Conservation (phyloP, 2,797 vertebrate species). For the Coreius guichenoti region DNA sequence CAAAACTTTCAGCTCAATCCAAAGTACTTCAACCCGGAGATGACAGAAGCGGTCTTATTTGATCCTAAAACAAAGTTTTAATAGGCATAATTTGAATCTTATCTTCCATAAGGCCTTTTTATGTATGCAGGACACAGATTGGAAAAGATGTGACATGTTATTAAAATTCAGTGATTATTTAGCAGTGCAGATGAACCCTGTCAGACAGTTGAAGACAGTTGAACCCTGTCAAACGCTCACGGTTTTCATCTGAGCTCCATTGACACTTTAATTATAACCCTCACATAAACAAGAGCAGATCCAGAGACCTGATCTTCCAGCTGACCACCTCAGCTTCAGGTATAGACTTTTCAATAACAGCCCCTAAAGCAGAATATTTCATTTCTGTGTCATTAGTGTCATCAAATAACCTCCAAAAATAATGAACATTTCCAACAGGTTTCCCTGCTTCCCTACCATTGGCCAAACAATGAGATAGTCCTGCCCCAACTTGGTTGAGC, state of each 20-base stretch:
- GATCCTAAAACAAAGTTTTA: slow-evolving; percentile 22
- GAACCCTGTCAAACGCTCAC: too few relatives aligned
- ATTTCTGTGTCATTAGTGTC: neutral
- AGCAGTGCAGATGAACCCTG: neutral
- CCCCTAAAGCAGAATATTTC: neutral
- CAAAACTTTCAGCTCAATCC: neutral
- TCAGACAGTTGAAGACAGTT: too few relatives aligned
- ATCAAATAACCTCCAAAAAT: neutral
- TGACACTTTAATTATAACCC: neutral
- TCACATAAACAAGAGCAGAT: neutral
- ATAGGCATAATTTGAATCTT: neutral
- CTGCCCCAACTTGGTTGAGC: neutral
- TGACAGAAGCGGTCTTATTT: slow-evolving; percentile 5
- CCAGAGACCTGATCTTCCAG: neutral
- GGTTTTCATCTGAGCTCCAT: neutral
- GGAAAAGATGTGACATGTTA: neutral
- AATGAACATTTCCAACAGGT: neutral
- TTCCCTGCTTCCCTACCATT: neutral
- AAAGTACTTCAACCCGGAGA: neutral
- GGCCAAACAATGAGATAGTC: neutral
- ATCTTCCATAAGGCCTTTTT: slow-evolving; percentile 2
- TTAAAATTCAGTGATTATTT: slow-evolving; percentile 2
- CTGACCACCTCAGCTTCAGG: neutral
- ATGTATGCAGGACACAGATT: neutral
- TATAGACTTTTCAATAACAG: neutral